Evolutionary conservation across 2,113 vertebrate genomes (phyloP).

Genomic region (Cardinalis cardinalis): DNA sequence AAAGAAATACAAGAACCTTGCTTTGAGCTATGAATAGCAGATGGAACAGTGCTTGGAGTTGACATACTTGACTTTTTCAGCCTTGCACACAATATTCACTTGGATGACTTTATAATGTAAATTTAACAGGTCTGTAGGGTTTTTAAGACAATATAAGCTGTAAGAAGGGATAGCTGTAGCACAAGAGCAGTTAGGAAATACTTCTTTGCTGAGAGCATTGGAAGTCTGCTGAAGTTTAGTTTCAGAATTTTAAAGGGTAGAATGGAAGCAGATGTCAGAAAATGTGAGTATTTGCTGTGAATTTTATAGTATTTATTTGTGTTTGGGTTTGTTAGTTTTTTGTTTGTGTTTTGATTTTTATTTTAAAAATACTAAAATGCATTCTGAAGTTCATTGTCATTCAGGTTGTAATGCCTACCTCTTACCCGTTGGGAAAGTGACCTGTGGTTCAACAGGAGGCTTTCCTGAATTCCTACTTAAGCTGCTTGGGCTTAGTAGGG

Average conservation of each 20-base stretch:
- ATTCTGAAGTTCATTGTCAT: neutral
- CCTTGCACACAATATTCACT: neutral
- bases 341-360: neutral
- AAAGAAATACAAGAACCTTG: neutral
- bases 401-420: neutral
- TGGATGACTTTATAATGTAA: neutral
- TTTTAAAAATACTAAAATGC: neutral
- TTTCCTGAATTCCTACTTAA: neutral
- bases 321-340: neutral
- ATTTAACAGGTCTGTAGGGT: neutral
- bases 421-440: neutral
- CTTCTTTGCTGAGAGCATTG: neutral
- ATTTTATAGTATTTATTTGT: neutral
- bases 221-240: neutral
- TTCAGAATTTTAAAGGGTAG: neutral
- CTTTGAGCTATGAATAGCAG: neutral
- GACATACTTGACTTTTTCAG: neutral
- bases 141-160: neutral
- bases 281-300: neutral
- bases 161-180: neutral
- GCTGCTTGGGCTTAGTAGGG: neutral
- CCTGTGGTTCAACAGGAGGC: neutral
- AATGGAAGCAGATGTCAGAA: neutral
- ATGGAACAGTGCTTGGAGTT: neutral
- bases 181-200: neutral